phyloP scores from a whole-genome alignment of 2,888 invertebrate species.

The Portevinia maculata region DNA sequence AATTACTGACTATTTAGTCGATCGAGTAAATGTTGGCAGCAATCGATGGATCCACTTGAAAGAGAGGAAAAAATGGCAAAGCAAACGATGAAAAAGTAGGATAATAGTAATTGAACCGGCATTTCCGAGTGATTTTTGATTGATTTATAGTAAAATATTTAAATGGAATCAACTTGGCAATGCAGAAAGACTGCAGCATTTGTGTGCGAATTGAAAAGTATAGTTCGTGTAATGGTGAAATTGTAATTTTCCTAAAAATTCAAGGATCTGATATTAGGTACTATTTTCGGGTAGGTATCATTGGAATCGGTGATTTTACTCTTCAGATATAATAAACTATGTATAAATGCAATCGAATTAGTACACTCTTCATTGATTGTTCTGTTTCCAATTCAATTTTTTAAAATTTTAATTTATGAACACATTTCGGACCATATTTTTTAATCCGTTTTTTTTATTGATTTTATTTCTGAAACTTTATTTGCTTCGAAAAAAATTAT shows the following conservation, averaged over 20 bases:
- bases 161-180: background rate
- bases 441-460: too few species aligned
- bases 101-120: background rate
- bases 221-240: background rate
- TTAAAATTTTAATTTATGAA: too few species aligned
- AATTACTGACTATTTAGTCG: background rate
- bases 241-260: background rate
- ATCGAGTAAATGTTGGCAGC: slow-evolving; percentile 12
- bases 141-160: slow-evolving; percentile 1
- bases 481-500: too few species aligned
- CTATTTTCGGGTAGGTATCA: too few species aligned
- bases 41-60: slow-evolving; percentile 13
- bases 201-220: background rate
- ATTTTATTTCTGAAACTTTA: too few species aligned
- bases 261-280: too few species aligned
- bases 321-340: too few species aligned
- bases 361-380: too few species aligned
- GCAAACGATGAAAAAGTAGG: background rate
- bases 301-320: too few species aligned
- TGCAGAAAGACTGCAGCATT: background rate
- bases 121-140: slow-evolving; percentile 3
- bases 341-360: too few species aligned
- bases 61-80: background rate
- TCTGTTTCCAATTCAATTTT: too few species aligned
- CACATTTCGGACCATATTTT: too few species aligned